Percentiles rank a stretch among this genome's conserved stretches.
Conservation (phyloP, 30 jellyfish, hydroid and myxozoan species). For the Rhopilema esculentum region DNA sequence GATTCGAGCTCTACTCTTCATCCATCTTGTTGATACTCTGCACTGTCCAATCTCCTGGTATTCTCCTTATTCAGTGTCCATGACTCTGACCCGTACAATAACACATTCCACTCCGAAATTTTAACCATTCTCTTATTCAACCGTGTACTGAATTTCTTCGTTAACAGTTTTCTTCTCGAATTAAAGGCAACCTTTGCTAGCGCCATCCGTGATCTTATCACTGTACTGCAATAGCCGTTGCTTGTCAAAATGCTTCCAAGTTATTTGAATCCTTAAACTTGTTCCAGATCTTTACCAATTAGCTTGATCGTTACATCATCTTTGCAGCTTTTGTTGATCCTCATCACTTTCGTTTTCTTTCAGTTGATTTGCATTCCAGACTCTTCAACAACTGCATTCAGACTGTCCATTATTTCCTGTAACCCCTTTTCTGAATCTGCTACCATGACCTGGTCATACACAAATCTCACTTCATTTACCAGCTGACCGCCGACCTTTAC, state of each 20-base stretch:
- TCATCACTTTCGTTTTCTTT: slow-evolving; percentile 42
- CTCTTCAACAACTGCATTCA: background rate
- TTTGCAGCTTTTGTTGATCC: background rate
- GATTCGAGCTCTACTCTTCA: too few relatives aligned
- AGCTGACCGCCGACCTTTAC: slow-evolving; percentile 10
- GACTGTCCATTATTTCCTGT: background rate
- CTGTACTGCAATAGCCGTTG: slow-evolving; percentile 6
- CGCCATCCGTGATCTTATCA: slow-evolving; percentile 3
- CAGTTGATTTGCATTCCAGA: slow-evolving; percentile 6
- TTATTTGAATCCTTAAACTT: background rate
- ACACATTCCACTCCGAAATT: slow-evolving; percentile 39
- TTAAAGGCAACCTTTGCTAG: slow-evolving; percentile 10
- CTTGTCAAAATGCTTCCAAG: background rate
- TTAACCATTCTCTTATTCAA: slow-evolving; percentile 16
- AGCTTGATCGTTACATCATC: too few relatives aligned
- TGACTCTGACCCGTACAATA: too few relatives aligned
- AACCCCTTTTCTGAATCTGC: too few relatives aligned
- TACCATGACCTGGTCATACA: slow-evolving; percentile 17
- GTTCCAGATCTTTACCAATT: background rate
- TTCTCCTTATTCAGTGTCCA: too few relatives aligned
- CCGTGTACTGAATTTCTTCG: background rate
- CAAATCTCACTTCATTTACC: slow-evolving; percentile 2
- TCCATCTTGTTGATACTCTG: slow-evolving; percentile 16
- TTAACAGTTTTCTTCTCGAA: background rate
- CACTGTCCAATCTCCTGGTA: too few relatives aligned